Percentiles rank a stretch among this genome's conserved stretches.
These are phyloP conservation scores for Onychomys arenicola DNA, from an alignment of 2,797 vertebrate genomes.

Conservation along the genomic window DNA sequence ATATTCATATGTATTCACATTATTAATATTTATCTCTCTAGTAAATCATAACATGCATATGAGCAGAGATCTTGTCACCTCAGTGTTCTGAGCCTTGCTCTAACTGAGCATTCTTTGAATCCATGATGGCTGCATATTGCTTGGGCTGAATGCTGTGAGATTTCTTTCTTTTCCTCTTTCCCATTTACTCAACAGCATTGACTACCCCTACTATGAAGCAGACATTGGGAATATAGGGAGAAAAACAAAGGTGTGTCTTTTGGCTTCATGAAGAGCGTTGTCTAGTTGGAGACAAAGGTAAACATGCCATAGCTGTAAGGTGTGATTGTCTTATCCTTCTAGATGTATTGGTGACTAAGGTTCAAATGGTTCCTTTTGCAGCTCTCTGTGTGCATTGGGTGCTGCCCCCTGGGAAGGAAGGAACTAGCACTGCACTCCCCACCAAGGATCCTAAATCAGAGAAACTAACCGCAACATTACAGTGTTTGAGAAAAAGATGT, in stretches of 20 bases:
- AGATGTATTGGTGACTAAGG: too few species aligned
- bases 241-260: background rate
- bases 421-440: background rate
- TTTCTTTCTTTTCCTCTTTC: background rate
- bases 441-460: background rate
- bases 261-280: background rate
- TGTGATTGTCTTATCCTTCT: background rate
- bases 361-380: background rate
- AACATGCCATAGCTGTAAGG: background rate
- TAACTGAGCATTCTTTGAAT: background rate
- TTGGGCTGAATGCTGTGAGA: background rate
- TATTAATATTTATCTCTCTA: background rate
- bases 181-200: background rate
- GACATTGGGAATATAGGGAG: background rate
- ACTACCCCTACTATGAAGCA: background rate
- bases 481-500: background rate
- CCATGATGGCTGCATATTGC: background rate
- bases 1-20: background rate
- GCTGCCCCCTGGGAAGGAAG: background rate
- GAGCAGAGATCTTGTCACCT: background rate
- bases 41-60: background rate
- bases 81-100: background rate
- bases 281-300: background rate
- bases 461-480: background rate
- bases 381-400: background rate